phyloP scores from a whole-genome alignment of 2,113 vertebrate genomes.

The human region DNA sequence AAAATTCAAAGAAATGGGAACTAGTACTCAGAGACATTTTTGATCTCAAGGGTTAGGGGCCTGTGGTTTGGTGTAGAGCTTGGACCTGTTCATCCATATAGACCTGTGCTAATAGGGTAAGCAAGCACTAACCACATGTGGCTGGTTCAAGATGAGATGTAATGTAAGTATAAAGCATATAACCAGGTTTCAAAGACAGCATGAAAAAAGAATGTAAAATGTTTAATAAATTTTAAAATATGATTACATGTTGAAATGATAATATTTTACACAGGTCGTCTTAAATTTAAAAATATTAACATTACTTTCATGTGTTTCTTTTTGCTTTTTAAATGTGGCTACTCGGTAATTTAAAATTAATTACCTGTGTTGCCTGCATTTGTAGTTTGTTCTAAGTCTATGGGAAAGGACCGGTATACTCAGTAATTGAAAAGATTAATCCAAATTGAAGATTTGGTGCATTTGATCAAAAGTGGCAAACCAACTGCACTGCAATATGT shows the following conservation, averaged over 20 bases:
- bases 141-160: not conserved
- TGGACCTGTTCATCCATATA: not conserved
- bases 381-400: not conserved
- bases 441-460: not conserved
- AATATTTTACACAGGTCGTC: not conserved
- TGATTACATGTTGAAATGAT: not conserved
- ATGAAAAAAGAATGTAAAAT: not conserved
- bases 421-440: not conserved
- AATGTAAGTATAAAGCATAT: not conserved
- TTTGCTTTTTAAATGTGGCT: not conserved
- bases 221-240: not conserved
- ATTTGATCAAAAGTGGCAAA: not conserved
- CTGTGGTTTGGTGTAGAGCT: not conserved
- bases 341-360: not conserved
- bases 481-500: not conserved
- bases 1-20: conserved; percentile 25
- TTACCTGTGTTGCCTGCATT: not conserved
- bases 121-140: not conserved
- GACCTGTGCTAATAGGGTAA: not conserved
- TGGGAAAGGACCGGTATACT: not conserved
- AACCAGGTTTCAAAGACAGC: not conserved
- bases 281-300: conserved; percentile 4
- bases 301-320: not conserved
- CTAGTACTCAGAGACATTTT: not conserved
- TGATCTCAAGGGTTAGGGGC: not conserved